Conservation (phyloP, 2,888 invertebrate genomes). For the Sturmia bella region DNA sequence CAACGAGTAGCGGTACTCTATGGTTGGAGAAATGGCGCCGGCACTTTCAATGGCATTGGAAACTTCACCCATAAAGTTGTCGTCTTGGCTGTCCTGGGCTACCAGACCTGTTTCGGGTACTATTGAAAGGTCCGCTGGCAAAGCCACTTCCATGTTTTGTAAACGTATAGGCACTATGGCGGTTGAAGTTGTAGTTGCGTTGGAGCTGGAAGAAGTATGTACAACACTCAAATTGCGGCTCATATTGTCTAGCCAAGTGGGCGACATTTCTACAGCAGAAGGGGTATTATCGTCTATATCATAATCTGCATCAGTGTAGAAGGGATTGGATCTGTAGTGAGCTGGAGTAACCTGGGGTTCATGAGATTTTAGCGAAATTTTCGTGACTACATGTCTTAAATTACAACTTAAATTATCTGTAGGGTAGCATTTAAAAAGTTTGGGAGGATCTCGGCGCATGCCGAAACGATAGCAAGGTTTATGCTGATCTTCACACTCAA, state of each 20-base stretch:
- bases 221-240: conserved; percentile 73
- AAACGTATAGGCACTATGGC: conserved; percentile 75
- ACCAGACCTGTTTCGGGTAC: conserved; percentile 81
- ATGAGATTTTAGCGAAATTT: conserved; percentile 84
- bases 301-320: conserved; percentile 90
- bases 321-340: conserved; percentile 83
- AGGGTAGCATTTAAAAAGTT: conserved; percentile 85
- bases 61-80: conserved; percentile 74
- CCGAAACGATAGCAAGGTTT: conserved; percentile 75
- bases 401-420: conserved; percentile 89
- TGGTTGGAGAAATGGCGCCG: conserved; percentile 73
- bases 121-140: conserved; percentile 82
- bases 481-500: conserved; percentile 76
- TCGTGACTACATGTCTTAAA: conserved; percentile 86
- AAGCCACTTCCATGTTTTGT: conserved; percentile 81
- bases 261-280: conserved; percentile 72
- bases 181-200: conserved; percentile 74
- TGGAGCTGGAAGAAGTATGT: conserved; percentile 60
- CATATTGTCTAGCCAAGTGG: conserved; percentile 80
- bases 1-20: conserved; percentile 78
- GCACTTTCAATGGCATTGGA: conserved; percentile 74
- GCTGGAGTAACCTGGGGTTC: conserved; percentile 84
- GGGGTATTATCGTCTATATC: conserved; percentile 83
- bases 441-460: conserved; percentile 79
- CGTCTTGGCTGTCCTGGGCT: conserved; percentile 78